Evolutionary conservation across 1,140 invertebrate genomes (phyloP), one percentile per base, ranked within the genome.

Genomic region (Nixonia krombeini): DNA sequence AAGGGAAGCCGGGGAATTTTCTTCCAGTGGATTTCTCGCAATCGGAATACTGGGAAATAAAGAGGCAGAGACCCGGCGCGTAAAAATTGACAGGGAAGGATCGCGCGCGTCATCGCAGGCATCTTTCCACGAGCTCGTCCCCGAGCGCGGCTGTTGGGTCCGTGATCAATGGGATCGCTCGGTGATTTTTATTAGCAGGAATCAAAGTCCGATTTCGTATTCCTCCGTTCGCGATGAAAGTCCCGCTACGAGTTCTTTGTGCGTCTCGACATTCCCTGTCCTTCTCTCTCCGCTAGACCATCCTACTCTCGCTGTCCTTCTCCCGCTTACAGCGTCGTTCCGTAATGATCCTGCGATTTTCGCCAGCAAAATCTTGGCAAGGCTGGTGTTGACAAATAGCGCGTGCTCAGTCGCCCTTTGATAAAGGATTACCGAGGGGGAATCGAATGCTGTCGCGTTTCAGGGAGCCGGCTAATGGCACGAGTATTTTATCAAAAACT

Each of bases 381-480:
- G 31, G 33, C 40, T 57, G 58, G 53, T 62, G 63, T 70, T 75
- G 70, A 75, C 66, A 74, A 74, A 75, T 75, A 65, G 64, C 62
- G 42, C 51, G 66, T 64, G 59, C 16, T 61, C 58, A 53, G 28
- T 62, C 47, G 53, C 37, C 63, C 55, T 70, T 70, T 62, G 65
- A 64, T 70, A 62, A 65, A 57, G 66, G 63, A 72, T 70, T 58
- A 73, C 70, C 58, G 21, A 63, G 49, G 17, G 62, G 40, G 53
- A 67, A 71, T 64, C 55, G 61, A 61, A 51, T 23, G 45, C 59
- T 50, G 70, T 71, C 59, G 55, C 53, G 42, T 70, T 67, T 70
- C 56, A 62, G 56, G 52, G 64, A 71, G 51, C 44, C 53, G 44
- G 50, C 59, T 66, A 70, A 70, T 63, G 40, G 68, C 50, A 50